Conservation (phyloP, 2,888 invertebrate genomes). For the Plagiodera versicolora region DNA sequence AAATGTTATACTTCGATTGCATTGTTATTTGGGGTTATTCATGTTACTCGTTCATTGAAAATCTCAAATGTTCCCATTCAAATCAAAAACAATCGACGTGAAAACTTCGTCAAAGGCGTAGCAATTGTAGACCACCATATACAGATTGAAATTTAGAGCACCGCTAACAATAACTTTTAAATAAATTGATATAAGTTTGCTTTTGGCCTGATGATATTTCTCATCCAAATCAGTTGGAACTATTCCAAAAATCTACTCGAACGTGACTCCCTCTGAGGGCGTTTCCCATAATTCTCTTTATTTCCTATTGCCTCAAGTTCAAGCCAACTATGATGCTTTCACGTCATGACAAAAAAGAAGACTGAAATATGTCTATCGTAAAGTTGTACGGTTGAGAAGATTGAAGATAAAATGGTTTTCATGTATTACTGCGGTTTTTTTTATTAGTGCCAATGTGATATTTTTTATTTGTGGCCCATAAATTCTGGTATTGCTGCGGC, state of each 20-base stretch:
- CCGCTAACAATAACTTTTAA: no score
- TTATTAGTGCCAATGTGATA: neutral
- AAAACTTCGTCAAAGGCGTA: no score
- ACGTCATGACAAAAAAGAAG: neutral
- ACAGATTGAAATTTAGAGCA: no score
- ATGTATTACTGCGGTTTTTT: neutral
- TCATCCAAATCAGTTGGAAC: conserved; percentile 4
- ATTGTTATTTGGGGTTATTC: no score
- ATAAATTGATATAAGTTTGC: neutral
- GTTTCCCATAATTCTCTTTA: conserved; percentile 3
- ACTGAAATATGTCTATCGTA: neutral
- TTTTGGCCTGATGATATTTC: neutral
- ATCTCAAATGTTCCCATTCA: no score
- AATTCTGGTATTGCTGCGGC: neutral
- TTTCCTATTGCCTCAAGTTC: conserved; percentile 9
- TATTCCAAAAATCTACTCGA: conserved; percentile 12
- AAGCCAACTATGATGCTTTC: conserved; percentile 11
- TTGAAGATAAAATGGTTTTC: conserved; percentile 7
- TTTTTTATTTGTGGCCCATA: neutral
- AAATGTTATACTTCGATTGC: no score
- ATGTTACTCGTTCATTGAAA: no score
- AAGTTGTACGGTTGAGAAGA: conserved; percentile 7
- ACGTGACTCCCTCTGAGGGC: conserved; percentile 12
- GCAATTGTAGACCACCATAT: no score
- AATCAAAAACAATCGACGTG: no score